Base-by-base conservation (phyloP, 2,888 invertebrate genomes). In the Chrysolina haemoptera region DNA sequence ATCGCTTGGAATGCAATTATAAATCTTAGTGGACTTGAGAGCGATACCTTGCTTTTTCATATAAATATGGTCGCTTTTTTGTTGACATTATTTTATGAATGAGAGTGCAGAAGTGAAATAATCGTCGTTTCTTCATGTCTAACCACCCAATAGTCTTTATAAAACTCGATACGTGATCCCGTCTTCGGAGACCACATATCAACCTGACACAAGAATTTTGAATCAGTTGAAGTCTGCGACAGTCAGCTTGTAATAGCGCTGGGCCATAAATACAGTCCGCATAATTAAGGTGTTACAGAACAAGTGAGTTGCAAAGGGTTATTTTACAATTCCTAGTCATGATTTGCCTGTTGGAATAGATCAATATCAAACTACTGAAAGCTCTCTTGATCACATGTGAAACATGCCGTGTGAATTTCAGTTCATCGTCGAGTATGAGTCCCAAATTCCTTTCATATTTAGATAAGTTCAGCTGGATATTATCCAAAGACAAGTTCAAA, bases 221-320 rank as follows among this genome's bases (percentile, higher is more conserved):
- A 18, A 55, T 55, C 4, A 55, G 55, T 55, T 55, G 55, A 55
- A 55, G 55, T 55, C 55, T 55, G 55, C 55, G 55, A 16, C 4
- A 55, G 55, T 55, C 55, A 16, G 14, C 16, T 48, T 48, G 55
- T 18, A 20, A 18, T 55, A 55, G 11, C n/a, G 55, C 55, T 6
- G 20, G 55, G 4, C 55, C 55, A 55, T 55, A 55, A 55, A 55
- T 55, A 55, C 55, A 55, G n/a, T 55, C 55, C n/a, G 55, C 55
- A 55, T 55, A 55, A 55, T 10, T 55, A 2, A 55, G 55, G 16
- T 10, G 3, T 14, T 4, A 55, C 1, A 18, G 55, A 55, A 55
- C 55, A 55, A 55, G 55, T 10, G 55, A n/a, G 20, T 55, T 55
- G 55, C 55, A 55, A 16, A 55, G 55, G 55, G 55, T 55, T 20